phyloP scores from a whole-genome alignment of 2,113 vertebrate species.

The Ochotona curzoniae region DNA sequence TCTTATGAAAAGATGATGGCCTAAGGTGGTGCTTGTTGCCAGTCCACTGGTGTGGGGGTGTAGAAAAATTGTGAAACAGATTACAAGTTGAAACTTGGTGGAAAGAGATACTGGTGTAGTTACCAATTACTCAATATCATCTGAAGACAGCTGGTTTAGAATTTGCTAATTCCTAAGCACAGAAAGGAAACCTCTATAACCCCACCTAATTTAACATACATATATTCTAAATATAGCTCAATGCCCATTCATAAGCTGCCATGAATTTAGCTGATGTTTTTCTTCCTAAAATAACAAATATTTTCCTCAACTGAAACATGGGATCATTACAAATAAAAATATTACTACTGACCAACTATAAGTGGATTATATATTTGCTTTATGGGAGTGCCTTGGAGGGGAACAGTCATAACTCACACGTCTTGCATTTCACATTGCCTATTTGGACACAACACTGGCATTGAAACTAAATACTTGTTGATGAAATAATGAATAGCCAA shows the following conservation, averaged over 20 bases:
- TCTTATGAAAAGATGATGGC: constrained; percentile 68
- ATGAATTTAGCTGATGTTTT: constrained; percentile 42
- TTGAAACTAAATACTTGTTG: constrained; percentile 30
- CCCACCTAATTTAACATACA: constrained; percentile 32
- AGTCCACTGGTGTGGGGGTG: constrained; percentile 44
- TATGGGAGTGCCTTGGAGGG: constrained; percentile 1
- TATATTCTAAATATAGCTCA: not conserved
- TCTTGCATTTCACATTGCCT: constrained; percentile 14
- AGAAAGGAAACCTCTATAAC: constrained; percentile 57
- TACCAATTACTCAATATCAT: constrained; percentile 39
- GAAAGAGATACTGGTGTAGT: constrained; percentile 16
- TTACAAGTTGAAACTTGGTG: constrained; percentile 49
- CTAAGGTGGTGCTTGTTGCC: constrained; percentile 26
- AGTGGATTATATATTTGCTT: constrained; percentile 65
- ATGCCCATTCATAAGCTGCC: not conserved
- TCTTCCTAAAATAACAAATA: constrained; percentile 60
- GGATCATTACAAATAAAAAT: constrained; percentile 59
- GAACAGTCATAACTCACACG: not conserved
- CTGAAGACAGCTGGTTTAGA: constrained; percentile 64
- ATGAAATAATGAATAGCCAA: constrained; percentile 28
- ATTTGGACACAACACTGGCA: constrained; percentile 20
- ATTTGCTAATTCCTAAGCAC: constrained; percentile 58
- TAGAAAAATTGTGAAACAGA: constrained; percentile 52
- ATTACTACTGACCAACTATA: constrained; percentile 55
- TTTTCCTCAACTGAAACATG: constrained; percentile 52